phyloP scores from a whole-genome alignment of 2,113 vertebrate genomes.

The Pseudonaja textilis region DNA sequence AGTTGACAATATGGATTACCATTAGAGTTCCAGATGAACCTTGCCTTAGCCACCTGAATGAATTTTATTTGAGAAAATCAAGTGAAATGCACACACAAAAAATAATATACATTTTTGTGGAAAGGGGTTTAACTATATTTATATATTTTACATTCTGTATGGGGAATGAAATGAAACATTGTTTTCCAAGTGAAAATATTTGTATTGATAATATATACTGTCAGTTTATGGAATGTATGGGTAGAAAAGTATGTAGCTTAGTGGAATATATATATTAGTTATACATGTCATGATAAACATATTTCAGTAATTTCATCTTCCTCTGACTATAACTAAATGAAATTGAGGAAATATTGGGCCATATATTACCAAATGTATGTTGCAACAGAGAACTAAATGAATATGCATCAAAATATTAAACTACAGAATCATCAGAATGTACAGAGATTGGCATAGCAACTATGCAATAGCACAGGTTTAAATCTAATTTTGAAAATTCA shows the following conservation, averaged over 20 bases:
- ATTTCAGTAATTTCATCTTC: not conserved
- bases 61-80: not conserved
- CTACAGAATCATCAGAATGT: conserved; percentile 17
- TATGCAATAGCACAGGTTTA: conserved; percentile 7
- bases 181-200: conserved; percentile 37
- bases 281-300: conserved; percentile 1
- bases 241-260: conserved; percentile 65
- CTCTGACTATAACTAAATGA: not conserved
- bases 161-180: conserved; percentile 27
- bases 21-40: not conserved
- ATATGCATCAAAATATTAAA: not conserved
- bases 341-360: conserved; percentile 10
- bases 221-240: conserved; percentile 61
- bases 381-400: not conserved
- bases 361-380: conserved; percentile 28
- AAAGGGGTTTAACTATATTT: not conserved
- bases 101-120: not conserved
- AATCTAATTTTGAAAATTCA: conserved; percentile 1
- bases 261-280: conserved; percentile 59
- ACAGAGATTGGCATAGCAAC: not conserved
- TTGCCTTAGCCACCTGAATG: not conserved
- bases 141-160: conserved; percentile 4
- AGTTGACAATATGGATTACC: not conserved
- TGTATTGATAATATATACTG: conserved; percentile 47
- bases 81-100: not conserved